A percentile compares a stretch with the other conserved stretches of the same genome.
Conservation (phyloP, 2,113 vertebrate species). For the Mustelus asterias region DNA sequence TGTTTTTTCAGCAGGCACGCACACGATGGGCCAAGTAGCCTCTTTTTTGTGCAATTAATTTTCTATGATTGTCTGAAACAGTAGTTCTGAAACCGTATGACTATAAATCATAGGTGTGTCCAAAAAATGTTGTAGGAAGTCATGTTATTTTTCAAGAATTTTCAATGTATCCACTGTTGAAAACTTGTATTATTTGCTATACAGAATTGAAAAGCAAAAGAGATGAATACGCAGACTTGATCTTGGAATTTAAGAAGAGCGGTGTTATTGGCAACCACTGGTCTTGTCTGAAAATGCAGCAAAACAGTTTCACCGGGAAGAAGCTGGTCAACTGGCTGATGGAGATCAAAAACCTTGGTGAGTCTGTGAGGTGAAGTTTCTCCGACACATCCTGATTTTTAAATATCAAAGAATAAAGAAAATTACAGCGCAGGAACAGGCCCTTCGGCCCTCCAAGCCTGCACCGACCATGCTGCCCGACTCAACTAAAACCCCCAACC, state of each 20-base stretch:
- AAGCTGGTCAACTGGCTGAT: constrained; percentile 56
- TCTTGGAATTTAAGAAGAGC: constrained; percentile 53
- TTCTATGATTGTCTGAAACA: no score
- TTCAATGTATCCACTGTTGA: background rate
- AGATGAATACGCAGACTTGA: constrained; percentile 53
- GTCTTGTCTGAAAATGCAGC: constrained; percentile 51
- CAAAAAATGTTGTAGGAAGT: background rate
- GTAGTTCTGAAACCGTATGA: background rate
- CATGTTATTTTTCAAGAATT: background rate
- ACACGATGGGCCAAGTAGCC: no score
- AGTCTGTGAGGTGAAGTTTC: constrained; percentile 42
- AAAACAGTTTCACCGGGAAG: constrained; percentile 54
- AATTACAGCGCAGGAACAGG: no score
- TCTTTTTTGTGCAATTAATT: no score
- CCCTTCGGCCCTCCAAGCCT: no score
- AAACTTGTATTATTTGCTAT: constrained; percentile 32
- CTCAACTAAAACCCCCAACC: no score
- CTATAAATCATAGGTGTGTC: background rate
- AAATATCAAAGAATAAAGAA: background rate
- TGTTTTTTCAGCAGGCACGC: no score
- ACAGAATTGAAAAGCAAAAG: constrained; percentile 57
- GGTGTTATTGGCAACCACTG: constrained; percentile 52
- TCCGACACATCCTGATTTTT: constrained; percentile 36
- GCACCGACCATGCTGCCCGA: no score
- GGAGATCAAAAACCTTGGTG: constrained; percentile 52